phyloP scores from a whole-genome alignment of 2,888 invertebrate species.

The Luffia ferchaultella region DNA sequence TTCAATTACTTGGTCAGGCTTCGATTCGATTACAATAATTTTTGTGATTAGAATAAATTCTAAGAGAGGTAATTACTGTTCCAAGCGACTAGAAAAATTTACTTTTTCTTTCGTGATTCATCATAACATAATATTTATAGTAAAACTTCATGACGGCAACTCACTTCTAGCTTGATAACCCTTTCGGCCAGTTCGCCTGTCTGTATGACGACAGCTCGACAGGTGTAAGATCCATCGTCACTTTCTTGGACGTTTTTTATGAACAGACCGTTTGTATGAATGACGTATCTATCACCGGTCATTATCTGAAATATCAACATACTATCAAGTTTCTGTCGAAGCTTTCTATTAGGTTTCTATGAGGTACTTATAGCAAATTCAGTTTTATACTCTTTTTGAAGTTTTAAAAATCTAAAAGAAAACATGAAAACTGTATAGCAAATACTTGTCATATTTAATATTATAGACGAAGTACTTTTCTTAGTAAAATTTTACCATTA shows the following conservation, averaged over 20 bases:
- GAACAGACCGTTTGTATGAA: slow-evolving; percentile 77
- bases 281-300: slow-evolving; percentile 76
- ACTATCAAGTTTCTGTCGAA: background rate
- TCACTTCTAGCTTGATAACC: slow-evolving; percentile 81
- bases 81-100: slow-evolving; percentile 3
- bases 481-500: too few species aligned
- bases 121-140: background rate
- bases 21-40: too few species aligned
- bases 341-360: too few species aligned
- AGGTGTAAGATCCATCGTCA: slow-evolving; percentile 88
- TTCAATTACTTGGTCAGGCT: too few species aligned
- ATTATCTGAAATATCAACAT: slow-evolving; percentile 54
- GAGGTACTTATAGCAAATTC: too few species aligned
- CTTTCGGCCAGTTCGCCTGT: slow-evolving; percentile 82
- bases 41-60: too few species aligned
- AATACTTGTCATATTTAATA: too few species aligned
- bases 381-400: too few species aligned
- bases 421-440: too few species aligned
- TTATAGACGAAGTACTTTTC: too few species aligned
- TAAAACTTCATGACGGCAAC: background rate
- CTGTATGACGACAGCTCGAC: slow-evolving; percentile 83
- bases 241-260: slow-evolving; percentile 81
- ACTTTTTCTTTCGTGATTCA: slow-evolving; percentile 3
- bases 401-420: too few species aligned
- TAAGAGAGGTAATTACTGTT: too few species aligned